These are phyloP conservation scores for Limanda limanda DNA, from an alignment of 2,113 vertebrate species.

Conservation along the genomic window DNA sequence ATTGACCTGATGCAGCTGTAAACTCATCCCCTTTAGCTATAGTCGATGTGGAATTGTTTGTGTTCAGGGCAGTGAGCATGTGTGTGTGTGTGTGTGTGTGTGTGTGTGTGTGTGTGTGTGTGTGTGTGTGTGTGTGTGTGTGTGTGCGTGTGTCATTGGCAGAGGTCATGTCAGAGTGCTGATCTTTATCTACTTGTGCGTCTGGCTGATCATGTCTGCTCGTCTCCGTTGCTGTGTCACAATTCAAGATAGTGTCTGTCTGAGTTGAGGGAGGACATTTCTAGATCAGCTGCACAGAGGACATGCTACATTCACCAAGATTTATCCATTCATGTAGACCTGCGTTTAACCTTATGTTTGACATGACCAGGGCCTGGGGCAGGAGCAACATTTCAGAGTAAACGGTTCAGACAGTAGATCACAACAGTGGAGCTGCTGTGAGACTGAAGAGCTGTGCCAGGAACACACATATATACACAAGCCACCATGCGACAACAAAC, in stretches of 20 bases:
- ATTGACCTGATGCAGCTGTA: constrained; percentile 40
- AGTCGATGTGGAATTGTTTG: constrained; percentile 23
- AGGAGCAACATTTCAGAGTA: constrained; percentile 19
- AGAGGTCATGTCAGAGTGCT: constrained; percentile 63
- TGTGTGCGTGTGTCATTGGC: background rate
- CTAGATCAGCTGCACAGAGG: constrained; percentile 36
- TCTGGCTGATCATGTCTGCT: constrained; percentile 42
- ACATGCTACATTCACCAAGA: constrained; percentile 16
- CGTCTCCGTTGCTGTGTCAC: constrained; percentile 50
- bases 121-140: no score
- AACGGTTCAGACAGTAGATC: constrained; percentile 35
- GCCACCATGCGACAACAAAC: constrained; percentile 17
- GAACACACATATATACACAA: constrained; percentile 4
- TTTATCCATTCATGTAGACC: constrained; percentile 32
- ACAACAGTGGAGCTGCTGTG: constrained; percentile 26
- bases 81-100: background rate
- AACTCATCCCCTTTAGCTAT: constrained; percentile 43
- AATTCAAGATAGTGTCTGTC: constrained; percentile 53
- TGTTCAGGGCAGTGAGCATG: constrained; percentile 3
- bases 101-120: no score
- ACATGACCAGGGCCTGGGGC: constrained; percentile 27
- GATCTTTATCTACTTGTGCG: constrained; percentile 59
- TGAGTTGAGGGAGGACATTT: constrained; percentile 31
- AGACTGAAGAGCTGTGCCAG: constrained; percentile 23
- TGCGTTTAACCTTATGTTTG: constrained; percentile 50